Evolutionary conservation across 1,140 invertebrate genomes (phyloP).

Genomic region (Aphaenogaster floridana): DNA sequence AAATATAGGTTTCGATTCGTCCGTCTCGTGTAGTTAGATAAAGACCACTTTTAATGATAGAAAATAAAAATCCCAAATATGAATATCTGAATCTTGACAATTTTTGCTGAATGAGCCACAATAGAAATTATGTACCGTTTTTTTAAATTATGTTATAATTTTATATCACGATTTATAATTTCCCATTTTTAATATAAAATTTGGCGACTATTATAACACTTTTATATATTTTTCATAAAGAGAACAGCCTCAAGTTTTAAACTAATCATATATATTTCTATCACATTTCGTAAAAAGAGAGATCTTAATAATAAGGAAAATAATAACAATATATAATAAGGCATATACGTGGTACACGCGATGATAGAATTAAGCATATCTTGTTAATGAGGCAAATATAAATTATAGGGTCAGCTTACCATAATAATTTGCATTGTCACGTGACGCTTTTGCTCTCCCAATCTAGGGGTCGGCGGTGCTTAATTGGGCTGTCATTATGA

Average conservation of each 20-base stretch:
- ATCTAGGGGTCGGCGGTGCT: slow-evolving; percentile 49
- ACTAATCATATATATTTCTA: background rate
- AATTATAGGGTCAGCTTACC: slow-evolving; percentile 55
- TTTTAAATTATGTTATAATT: background rate
- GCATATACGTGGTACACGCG: background rate
- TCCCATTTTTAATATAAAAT: background rate
- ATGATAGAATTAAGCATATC: slow-evolving; percentile 47
- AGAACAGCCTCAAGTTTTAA: background rate
- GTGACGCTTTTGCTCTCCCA: slow-evolving; percentile 55
- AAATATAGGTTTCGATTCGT: slow-evolving; percentile 18
- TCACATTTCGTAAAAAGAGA: background rate
- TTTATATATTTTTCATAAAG: background rate
- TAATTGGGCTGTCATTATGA: slow-evolving; percentile 64
- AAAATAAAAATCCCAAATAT: background rate
- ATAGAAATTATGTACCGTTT: background rate
- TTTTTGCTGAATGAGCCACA: background rate
- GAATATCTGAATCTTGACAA: background rate
- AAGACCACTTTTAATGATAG: background rate
- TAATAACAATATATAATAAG: slow-evolving; percentile 15
- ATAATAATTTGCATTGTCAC: slow-evolving; percentile 61
- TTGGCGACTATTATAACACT: background rate
- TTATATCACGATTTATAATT: background rate
- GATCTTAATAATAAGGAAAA: background rate
- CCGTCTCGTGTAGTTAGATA: background rate
- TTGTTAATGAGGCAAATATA: slow-evolving; percentile 54